These are phyloP conservation scores for Eristalis arbustorum DNA, from an alignment of 2,888 invertebrate species.

Conservation along the genomic window DNA sequence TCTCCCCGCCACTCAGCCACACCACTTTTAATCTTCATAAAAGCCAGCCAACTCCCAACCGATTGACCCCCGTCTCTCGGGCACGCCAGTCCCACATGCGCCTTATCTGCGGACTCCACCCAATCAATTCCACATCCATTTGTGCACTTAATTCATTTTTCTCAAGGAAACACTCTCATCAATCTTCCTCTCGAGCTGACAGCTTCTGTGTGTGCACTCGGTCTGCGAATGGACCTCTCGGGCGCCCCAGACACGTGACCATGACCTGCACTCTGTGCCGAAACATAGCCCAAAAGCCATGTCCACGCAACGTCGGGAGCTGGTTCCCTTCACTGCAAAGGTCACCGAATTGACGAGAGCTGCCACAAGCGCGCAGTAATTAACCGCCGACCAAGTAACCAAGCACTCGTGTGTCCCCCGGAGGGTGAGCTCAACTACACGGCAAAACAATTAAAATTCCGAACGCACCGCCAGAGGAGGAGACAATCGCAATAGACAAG, in stretches of 20 bases:
- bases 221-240: background rate
- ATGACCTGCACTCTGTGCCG: slow-evolving; percentile 44
- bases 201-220: background rate
- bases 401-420: background rate
- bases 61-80: background rate
- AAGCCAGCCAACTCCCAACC: background rate
- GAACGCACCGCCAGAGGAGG: slow-evolving; percentile 16
- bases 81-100: background rate
- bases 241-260: slow-evolving; percentile 50
- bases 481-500: background rate
- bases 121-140: slow-evolving; percentile 35
- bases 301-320: background rate
- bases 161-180: slow-evolving; percentile 42
- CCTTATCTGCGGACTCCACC: slow-evolving; percentile 31
- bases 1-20: background rate
- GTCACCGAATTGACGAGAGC: background rate
- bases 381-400: background rate
- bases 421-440: slow-evolving; percentile 29
- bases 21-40: background rate
- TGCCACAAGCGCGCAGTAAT: no score
- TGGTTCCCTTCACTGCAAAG: background rate
- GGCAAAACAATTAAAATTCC: slow-evolving; percentile 66
- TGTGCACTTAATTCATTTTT: slow-evolving; percentile 52
- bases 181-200: slow-evolving; percentile 42
- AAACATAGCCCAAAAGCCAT: background rate